Percentiles rank a stretch among this genome's conserved stretches.
phyloP scores from a whole-genome alignment of 1,140 invertebrate genomes.

The Microplitis demolitor region DNA sequence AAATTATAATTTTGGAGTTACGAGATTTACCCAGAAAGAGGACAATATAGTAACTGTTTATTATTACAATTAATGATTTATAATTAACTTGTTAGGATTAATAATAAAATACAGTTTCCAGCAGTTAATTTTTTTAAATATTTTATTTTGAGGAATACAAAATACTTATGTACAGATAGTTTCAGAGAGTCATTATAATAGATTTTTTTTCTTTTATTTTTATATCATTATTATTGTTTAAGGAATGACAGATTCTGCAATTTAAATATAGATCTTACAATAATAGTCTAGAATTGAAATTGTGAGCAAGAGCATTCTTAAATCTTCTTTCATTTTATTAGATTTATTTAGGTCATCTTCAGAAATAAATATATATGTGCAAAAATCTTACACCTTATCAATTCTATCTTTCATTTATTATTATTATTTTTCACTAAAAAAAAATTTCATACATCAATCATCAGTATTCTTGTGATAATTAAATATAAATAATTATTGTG shows the following conservation, averaged over 20 bases:
- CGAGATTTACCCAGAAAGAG: too few relatives aligned
- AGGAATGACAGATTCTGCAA: constrained; percentile 50
- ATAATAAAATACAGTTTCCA: too few relatives aligned
- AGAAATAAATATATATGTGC: constrained; percentile 25
- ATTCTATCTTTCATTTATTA: neutral
- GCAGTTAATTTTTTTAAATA: constrained; percentile 35
- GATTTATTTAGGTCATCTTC: constrained; percentile 33
- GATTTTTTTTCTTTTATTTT: constrained; percentile 37
- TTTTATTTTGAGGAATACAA: constrained; percentile 54
- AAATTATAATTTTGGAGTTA: too few relatives aligned
- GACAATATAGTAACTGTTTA: too few relatives aligned
- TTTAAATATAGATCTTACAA: constrained; percentile 42
- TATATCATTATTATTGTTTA: constrained; percentile 28
- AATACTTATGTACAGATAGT: constrained; percentile 58
- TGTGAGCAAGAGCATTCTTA: constrained; percentile 50
- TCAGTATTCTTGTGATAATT: constrained; percentile 1
- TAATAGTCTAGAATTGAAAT: constrained; percentile 48
- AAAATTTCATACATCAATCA: neutral
- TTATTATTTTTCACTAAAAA: neutral
- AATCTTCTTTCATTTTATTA: constrained; percentile 40
- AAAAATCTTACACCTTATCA: neutral
- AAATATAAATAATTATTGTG: neutral
- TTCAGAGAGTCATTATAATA: constrained; percentile 54
- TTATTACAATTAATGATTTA: too few relatives aligned
- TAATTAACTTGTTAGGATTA: too few relatives aligned